These are phyloP conservation scores for Gallinago nigripennis DNA, from an alignment of 2,797 vertebrate species.

Conservation along the genomic window DNA sequence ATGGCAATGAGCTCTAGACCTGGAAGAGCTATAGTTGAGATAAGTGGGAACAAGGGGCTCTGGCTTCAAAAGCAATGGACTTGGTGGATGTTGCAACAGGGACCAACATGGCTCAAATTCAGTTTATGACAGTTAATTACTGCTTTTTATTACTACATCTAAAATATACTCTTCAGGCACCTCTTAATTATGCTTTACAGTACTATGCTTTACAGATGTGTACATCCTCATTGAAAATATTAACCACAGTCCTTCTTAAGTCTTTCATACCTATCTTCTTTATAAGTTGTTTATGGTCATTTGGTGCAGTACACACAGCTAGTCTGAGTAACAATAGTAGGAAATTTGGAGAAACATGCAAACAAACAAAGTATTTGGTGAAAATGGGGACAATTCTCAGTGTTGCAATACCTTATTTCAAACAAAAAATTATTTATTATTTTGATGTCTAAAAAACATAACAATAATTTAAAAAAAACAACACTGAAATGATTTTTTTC, in stretches of 20 bases:
- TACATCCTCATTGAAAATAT: neutral
- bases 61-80: fast-evolving
- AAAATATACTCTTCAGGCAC: neutral
- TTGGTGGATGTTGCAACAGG: neutral
- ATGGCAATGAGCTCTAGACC: neutral
- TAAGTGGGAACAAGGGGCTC: neutral
- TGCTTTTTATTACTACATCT: neutral
- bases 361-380: neutral
- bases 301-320: neutral
- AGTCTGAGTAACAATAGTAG: neutral
- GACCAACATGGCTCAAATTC: neutral
- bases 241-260: neutral
- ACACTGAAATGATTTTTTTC: neutral
- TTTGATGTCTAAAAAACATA: neutral
- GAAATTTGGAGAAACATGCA: neutral
- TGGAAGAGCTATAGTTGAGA: neutral
- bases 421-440: neutral
- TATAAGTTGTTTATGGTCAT: neutral
- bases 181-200: neutral
- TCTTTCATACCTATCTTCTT: neutral
- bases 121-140: neutral
- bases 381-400: neutral
- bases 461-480: neutral
- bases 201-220: neutral
- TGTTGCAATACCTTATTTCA: neutral